These are phyloP conservation scores for Chauna torquata DNA, from an alignment of 2,113 vertebrate species.

Conservation along the genomic window DNA sequence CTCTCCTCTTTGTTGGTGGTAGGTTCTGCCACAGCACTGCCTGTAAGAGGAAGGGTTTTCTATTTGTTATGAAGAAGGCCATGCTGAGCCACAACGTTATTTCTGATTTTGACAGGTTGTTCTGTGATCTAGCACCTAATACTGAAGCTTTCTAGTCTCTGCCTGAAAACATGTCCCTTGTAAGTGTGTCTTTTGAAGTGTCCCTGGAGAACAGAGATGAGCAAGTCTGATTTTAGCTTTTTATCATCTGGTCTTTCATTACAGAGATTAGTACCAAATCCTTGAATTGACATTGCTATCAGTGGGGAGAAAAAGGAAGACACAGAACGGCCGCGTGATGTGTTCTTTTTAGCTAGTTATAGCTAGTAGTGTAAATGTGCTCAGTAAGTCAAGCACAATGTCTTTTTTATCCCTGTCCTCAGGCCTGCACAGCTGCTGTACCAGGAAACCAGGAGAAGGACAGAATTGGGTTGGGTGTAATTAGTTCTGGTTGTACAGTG, in stretches of 20 bases:
- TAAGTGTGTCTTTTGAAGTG: background rate
- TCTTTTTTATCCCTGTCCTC: background rate
- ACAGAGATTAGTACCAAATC: background rate
- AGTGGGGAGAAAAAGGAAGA: background rate
- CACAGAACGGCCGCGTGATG: background rate
- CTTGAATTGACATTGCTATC: background rate
- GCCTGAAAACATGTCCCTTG: background rate
- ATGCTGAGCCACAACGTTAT: background rate
- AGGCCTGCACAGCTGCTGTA: background rate
- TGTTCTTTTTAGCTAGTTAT: background rate
- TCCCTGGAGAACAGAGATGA: background rate
- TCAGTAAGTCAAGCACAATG: background rate
- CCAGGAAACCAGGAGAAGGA: background rate
- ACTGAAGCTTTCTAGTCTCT: background rate
- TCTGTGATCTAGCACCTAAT: background rate
- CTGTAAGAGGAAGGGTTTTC: background rate
- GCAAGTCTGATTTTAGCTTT: background rate
- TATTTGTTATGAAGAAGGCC: rapidly evolving
- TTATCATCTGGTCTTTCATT: background rate
- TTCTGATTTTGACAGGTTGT: background rate
- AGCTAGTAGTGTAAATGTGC: background rate
- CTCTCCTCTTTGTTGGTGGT: background rate
- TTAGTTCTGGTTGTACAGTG: background rate
- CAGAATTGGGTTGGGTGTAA: background rate
- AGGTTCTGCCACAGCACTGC: background rate